phyloP scores from a whole-genome alignment of 2,113 vertebrate species.

The Corythaixoides concolor region DNA sequence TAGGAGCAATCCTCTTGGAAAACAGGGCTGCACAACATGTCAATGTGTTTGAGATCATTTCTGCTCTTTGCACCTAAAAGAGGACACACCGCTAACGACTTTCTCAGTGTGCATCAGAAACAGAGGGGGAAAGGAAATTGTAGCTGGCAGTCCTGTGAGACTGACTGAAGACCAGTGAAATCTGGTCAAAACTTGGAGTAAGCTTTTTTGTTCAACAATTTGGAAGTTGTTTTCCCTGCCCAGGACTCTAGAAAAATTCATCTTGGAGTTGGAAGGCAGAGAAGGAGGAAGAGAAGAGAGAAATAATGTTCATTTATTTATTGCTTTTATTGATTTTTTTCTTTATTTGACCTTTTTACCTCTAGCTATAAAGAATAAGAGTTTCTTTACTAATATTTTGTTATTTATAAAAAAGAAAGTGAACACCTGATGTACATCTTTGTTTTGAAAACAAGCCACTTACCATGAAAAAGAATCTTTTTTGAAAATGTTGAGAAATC shows the following conservation, averaged over 20 bases:
- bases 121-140: not conserved
- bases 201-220: not conserved
- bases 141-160: not conserved
- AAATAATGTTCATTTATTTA: not conserved
- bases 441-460: not conserved
- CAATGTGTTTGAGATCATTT: not conserved
- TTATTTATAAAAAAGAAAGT: too few relatives aligned
- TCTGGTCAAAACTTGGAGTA: not conserved
- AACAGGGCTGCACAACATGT: not conserved
- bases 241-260: not conserved
- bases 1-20: not conserved
- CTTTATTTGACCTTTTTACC: not conserved
- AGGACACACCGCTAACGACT: rapidly evolving
- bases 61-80: not conserved
- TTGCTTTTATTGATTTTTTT: not conserved
- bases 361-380: not conserved
- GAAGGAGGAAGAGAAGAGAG: not conserved
- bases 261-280: not conserved
- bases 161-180: not conserved
- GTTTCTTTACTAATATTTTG: too few relatives aligned
- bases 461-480: not conserved
- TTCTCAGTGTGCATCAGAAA: not conserved
- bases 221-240: not conserved
- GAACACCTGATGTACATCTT: not conserved
- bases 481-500: not conserved